Evolutionary conservation across 2,797 vertebrate species (phyloP), one percentile per base, ranked within the genome.

Genomic region (Chelmon rostratus): DNA sequence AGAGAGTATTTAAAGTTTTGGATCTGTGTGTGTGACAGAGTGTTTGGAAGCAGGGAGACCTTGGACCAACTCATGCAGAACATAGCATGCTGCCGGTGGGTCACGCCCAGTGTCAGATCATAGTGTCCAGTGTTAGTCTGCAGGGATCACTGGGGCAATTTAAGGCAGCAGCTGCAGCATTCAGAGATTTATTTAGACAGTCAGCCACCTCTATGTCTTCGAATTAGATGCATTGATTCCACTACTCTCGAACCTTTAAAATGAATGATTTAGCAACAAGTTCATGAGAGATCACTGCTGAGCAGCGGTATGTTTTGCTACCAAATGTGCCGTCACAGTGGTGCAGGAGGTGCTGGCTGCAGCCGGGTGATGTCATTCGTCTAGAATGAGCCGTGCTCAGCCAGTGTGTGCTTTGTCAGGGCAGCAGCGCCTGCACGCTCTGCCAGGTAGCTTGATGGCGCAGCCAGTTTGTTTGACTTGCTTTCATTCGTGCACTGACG

Each of bases 1-100:
- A 53, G 74, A n/a, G 87, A 86, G 91, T 93, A 94, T 96, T 94
- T 92, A 89, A 93, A 94, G 94, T 92, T 82, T 89, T 86, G 75
- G 35, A 83, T 92, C 69, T 47, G 59, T 33, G 42, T 56, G 62
- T 42, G 44, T 37, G 57, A 28, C 10, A 4, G 54, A 49, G 71
- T 71, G 68, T 79, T 73, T 87, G 23, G 44, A 28, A 81, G 79
- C 90, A 42, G 67, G 82, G 91, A 91, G 94, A 91, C 90, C 88
- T 89, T 71, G 87, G 91, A 88, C 47, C 62, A 86, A 88, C 65
- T 57, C 18, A 61, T 83, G 92, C 86, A 90, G 92, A 91, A 73
- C 78, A 91, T 85, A 68, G 85, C 79, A 86, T 87, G 81, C 82
- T 72, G 82, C 78, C 62, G 79, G 52, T 0, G 70, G 87, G 89